A percentile compares a stretch with the other conserved stretches of the same genome.
phyloP scores from a whole-genome alignment of 2,797 vertebrate species.

The Brachyrhaphis roseni region DNA sequence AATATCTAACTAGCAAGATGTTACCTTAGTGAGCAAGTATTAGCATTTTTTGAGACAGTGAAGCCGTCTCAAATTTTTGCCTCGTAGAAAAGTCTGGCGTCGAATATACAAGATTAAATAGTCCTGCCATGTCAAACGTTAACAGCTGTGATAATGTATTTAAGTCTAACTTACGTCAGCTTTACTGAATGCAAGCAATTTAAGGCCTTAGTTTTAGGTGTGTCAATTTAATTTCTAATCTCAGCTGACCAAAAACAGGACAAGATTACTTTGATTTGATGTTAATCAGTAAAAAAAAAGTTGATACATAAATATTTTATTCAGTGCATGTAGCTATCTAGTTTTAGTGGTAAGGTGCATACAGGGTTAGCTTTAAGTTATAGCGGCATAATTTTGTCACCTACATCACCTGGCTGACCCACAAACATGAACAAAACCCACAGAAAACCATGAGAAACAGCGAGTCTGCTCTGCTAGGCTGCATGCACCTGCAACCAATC shows the following conservation, averaged over 20 bases:
- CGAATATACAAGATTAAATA: too few species aligned
- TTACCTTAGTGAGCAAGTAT: too few species aligned
- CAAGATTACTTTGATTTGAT: neutral
- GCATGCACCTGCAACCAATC: neutral
- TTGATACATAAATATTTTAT: neutral
- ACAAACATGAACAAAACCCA: neutral
- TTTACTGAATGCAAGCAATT: too few species aligned
- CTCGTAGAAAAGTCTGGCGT: too few species aligned
- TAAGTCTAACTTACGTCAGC: too few species aligned
- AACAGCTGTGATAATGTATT: too few species aligned
- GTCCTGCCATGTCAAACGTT: too few species aligned
- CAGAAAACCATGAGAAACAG: neutral
- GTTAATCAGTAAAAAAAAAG: neutral
- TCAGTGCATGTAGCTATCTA: neutral
- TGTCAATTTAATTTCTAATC: neutral
- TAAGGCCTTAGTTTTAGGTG: too few species aligned
- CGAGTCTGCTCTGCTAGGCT: neutral
- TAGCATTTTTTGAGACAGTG: too few species aligned
- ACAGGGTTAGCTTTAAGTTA: neutral
- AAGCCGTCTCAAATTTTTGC: too few species aligned
- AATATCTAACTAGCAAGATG: too few species aligned
- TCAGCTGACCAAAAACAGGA: neutral
- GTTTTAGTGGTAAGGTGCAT: neutral
- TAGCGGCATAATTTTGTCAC: neutral
- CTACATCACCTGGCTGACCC: neutral